Percentiles rank a stretch among this genome's conserved stretches.
These are phyloP conservation scores for Catostomus latipinnis DNA, from an alignment of 2,797 vertebrate genomes.

Conservation along the genomic window DNA sequence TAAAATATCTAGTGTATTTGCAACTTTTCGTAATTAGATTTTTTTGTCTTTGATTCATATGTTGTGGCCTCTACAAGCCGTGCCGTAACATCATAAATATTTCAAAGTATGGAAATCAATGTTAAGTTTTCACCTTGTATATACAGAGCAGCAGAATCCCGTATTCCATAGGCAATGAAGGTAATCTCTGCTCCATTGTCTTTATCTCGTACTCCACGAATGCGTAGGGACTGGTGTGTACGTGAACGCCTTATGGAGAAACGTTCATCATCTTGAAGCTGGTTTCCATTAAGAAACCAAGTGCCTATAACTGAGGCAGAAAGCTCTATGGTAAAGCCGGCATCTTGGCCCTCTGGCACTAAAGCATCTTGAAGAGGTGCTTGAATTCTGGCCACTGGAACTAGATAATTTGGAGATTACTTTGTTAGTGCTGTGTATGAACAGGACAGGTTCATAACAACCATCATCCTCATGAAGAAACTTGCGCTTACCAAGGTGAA, in stretches of 20 bases:
- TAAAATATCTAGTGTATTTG: no score
- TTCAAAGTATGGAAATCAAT: neutral
- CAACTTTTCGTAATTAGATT: no score
- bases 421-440: neutral
- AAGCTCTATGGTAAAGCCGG: slow-evolving; percentile 86
- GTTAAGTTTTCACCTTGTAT: slow-evolving; percentile 84
- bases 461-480: neutral
- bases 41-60: no score
- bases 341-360: slow-evolving; percentile 87
- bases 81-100: neutral
- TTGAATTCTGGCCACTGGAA: slow-evolving; percentile 89
- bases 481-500: slow-evolving; percentile 86
- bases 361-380: slow-evolving; percentile 83
- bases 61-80: no score
- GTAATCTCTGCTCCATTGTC: slow-evolving; percentile 87
- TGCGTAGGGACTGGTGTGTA: slow-evolving; percentile 85
- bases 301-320: slow-evolving; percentile 86
- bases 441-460: neutral
- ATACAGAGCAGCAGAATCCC: slow-evolving; percentile 85
- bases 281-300: slow-evolving; percentile 87
- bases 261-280: slow-evolving; percentile 78
- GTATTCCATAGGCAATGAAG: slow-evolving; percentile 86
- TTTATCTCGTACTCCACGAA: slow-evolving; percentile 76
- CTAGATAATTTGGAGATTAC: slow-evolving; percentile 69
- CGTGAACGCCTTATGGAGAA: slow-evolving; percentile 77